Evolutionary conservation across 2,888 invertebrate genomes (phyloP), one percentile per base, ranked within the genome.

Genomic region (Cecidostiba fungosa): DNA sequence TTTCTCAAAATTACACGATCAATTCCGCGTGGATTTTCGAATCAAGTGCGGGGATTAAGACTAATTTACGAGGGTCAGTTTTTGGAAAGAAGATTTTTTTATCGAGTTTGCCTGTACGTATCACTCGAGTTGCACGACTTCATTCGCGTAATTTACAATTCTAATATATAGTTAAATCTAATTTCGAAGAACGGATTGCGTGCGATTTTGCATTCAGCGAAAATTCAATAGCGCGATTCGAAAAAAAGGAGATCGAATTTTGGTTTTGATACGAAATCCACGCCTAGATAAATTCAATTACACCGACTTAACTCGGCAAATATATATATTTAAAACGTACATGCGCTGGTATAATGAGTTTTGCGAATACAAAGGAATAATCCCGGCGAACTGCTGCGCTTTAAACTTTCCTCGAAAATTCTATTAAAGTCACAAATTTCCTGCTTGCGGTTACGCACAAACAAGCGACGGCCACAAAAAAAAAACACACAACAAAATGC

Each of bases 161-260:
- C n/a, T n/a, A n/a, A 32, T 32, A 32, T 32, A 32, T 32, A 66
- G 29, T 2, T 3, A 0, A 14, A 66, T 29, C 66, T 26, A 62
- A 62, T 66, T 66, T 66, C 16, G 23, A 16, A 26, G 26, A 14
- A 66, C n/a, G 23, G 4, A 29, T 66, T 16, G 5, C 14, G n/a
- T 26, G 29, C 14, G 29, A 66, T 66, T 66, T 26, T n/a, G 23
- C 5, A 66, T 66, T 66, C 66, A 66, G 14, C n/a, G 23, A 36
- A 69, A 77, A 78, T 69, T 32, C 32, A 39, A 77, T 77, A 19
- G 54, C 3, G 32, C 23, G 5, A 50, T 59, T 59, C n/a, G 32
- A 6, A 4, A 66, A 78, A 47, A 12, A 1, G 26, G 26, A 3
- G 43, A 16, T 12, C 36, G 26, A n/a, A 43, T 26, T 32, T 74